Evolutionary conservation across 2,797 vertebrate genomes (phyloP).

Genomic region (Crocidura indochinensis): DNA sequence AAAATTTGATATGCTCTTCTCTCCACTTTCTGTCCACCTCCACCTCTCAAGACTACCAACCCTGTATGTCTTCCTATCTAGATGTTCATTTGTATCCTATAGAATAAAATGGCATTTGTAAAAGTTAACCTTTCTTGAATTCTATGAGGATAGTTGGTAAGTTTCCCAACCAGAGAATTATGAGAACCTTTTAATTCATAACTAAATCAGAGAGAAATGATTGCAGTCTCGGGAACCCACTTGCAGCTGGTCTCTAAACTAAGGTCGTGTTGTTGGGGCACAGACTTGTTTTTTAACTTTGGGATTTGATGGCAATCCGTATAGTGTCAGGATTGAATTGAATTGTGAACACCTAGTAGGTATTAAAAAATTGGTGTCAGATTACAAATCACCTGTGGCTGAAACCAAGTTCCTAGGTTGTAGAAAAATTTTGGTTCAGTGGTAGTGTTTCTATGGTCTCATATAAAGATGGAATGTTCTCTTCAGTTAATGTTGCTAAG

Average conservation of each 20-base stretch:
- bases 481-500: slow-evolving; percentile 15
- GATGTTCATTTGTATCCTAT: background rate
- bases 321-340: background rate
- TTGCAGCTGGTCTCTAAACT: background rate
- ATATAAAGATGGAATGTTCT: slow-evolving; percentile 27
- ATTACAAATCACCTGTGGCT: background rate
- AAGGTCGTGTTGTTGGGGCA: background rate
- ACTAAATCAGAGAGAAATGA: background rate
- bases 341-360: background rate
- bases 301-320: background rate
- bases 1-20: background rate
- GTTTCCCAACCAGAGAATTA: background rate
- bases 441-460: background rate
- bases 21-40: too few relatives aligned
- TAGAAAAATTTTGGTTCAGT: background rate
- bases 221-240: background rate
- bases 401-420: background rate
- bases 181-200: background rate
- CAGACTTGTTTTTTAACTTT: background rate
- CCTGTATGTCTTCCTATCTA: background rate
- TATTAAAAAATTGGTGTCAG: background rate
- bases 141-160: background rate
- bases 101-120: background rate
- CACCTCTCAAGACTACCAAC: background rate
- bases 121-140: background rate